These are phyloP conservation scores for Xanthia togata DNA, from an alignment of 2,888 invertebrate species.

Conservation along the genomic window DNA sequence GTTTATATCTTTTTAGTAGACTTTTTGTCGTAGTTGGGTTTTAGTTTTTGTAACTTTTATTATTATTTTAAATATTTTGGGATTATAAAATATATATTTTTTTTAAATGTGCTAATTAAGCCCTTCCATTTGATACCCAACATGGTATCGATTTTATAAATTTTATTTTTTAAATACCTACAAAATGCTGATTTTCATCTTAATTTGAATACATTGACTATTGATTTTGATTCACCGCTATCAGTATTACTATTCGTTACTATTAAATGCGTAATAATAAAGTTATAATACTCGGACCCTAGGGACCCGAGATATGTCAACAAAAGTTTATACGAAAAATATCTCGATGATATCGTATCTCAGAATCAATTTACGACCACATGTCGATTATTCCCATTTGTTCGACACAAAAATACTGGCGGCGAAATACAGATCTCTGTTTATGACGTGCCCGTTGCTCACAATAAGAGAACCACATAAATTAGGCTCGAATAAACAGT, in stretches of 20 bases:
- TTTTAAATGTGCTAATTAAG: too few relatives aligned
- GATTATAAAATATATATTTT: too few relatives aligned
- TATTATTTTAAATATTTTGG: too few relatives aligned
- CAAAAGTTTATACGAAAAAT: not conserved
- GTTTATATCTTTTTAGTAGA: too few relatives aligned
- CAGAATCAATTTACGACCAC: constrained; percentile 55
- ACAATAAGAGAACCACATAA: constrained; percentile 74
- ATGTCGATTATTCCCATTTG: constrained; percentile 52
- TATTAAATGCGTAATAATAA: not conserved
- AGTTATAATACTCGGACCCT: too few relatives aligned
- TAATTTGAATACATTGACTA: not conserved
- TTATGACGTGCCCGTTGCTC: constrained; percentile 68
- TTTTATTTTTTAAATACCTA: too few relatives aligned
- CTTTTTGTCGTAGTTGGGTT: too few relatives aligned
- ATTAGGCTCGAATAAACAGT: constrained; percentile 77
- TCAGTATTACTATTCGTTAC: too few relatives aligned
- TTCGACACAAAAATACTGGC: constrained; percentile 49
- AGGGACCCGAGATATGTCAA: too few relatives aligned
- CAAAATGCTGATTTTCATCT: not conserved
- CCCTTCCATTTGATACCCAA: too few relatives aligned
- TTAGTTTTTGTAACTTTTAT: too few relatives aligned
- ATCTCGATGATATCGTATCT: constrained; percentile 39
- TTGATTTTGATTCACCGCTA: not conserved
- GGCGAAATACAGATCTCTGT: constrained; percentile 56
- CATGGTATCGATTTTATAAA: too few relatives aligned